These are phyloP conservation scores for Eucera pruinosa DNA, from an alignment of 2,888 invertebrate species.

Conservation along the genomic window DNA sequence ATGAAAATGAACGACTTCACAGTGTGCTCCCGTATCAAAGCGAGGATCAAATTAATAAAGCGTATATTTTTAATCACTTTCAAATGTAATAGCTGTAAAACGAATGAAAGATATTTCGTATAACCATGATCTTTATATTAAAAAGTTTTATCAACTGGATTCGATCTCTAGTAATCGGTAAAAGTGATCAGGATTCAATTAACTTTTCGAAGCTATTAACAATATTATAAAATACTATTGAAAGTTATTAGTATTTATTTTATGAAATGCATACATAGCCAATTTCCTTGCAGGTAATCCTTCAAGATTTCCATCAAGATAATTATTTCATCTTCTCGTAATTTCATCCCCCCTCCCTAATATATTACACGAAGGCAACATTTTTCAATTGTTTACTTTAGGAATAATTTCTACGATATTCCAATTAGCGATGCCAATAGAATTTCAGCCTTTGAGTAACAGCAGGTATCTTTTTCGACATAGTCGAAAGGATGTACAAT, in stretches of 20 bases:
- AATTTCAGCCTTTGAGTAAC: too few relatives aligned
- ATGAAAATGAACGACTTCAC: not conserved
- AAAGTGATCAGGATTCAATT: not conserved
- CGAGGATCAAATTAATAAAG: not conserved
- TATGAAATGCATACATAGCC: too few relatives aligned
- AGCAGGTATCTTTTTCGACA: too few relatives aligned
- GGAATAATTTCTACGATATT: not conserved
- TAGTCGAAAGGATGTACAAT: not conserved
- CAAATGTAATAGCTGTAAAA: not conserved
- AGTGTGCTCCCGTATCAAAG: not conserved
- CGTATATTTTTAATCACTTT: not conserved
- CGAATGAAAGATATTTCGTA: not conserved
- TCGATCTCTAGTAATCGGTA: not conserved
- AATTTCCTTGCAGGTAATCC: too few relatives aligned
- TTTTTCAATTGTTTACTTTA: too few relatives aligned
- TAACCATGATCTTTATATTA: not conserved
- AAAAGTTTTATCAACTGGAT: not conserved
- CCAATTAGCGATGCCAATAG: not conserved
- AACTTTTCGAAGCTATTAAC: not conserved
- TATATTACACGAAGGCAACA: too few relatives aligned
- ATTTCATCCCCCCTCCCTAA: too few relatives aligned
- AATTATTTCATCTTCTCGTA: too few relatives aligned
- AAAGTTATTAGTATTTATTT: not conserved
- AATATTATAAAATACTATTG: not conserved
- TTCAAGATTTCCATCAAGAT: too few relatives aligned